Base-by-base conservation (phyloP, 1,140 invertebrate species). In the Holotrichia oblita region DNA sequence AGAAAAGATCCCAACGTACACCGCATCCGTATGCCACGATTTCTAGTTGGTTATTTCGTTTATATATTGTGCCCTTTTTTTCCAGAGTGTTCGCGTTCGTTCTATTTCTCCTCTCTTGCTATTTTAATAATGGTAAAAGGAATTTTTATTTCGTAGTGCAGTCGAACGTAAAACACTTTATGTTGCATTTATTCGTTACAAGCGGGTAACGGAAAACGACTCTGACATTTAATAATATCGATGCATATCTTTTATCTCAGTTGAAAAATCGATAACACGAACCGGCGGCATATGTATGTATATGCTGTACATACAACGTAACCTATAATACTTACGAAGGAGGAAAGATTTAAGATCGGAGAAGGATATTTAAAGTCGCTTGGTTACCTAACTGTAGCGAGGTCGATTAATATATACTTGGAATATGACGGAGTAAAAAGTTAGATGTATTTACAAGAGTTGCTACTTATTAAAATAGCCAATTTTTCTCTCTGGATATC, bases 171-270 rank as follows among this genome's bases (percentile, higher is more conserved):
- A 64, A 64, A 64, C 61, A 64, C 61, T 64, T 64, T 64, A 64
- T 64, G 61, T 64, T 64, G 61, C 61, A 64, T 64, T 64, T 64
- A 64, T 64, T 64, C 61, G 61, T 64, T 64, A 64, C 61, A 64
- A 64, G 61, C 61, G 61, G 61, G 61, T n/a, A 64, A 24, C 61
- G 61, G 17, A 64, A 64, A 64, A 64, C 61, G 61, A 64, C 61
- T 64, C 61, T 64, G 61, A 64, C 61, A 64, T 64, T 64, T 64
- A 64, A 64, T 64, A 64, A 64, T 64, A 64, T 64, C 61, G 61
- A 64, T 64, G 61, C 61, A 64, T 64, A 64, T 64, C 61, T 64
- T 27, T 64, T 27, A 64, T 64, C 61, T 64, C 61, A 27, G 61
- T 64, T 64, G 61, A 22, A 64, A 64, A 64, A 64, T 64, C 61